These are phyloP conservation scores for Marmota flaviventris DNA, from an alignment of 2,113 vertebrate species.

Conservation along the genomic window DNA sequence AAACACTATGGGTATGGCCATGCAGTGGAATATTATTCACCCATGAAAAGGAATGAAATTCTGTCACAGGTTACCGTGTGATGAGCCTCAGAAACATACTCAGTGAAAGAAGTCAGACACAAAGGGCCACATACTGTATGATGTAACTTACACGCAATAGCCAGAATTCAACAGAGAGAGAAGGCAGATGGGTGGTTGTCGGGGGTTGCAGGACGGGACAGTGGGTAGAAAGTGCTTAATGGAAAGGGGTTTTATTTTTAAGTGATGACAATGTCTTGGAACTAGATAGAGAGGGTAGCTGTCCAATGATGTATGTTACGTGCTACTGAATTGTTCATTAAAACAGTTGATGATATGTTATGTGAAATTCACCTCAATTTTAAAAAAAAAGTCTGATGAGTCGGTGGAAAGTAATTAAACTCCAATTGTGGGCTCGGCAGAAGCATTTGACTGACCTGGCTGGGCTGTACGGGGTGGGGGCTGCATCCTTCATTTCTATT, in stretches of 20 bases:
- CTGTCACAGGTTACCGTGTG: fast-evolving
- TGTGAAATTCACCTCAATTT: background rate
- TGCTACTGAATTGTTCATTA: background rate
- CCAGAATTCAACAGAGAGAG: background rate
- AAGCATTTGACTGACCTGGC: background rate
- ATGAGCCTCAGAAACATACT: background rate
- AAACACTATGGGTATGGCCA: background rate
- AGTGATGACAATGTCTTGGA: background rate
- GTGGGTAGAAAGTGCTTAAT: background rate
- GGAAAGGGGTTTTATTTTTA: background rate
- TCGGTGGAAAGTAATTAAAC: background rate
- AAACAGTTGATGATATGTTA: background rate
- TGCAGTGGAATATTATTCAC: background rate
- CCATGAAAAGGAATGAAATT: background rate
- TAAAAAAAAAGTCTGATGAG: background rate
- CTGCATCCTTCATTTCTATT: background rate
- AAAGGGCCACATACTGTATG: background rate
- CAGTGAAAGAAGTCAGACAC: background rate
- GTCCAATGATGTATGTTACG: background rate
- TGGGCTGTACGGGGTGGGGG: fast-evolving
- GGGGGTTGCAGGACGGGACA: background rate
- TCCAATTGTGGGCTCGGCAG: background rate
- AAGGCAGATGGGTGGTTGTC: background rate
- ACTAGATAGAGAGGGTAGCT: background rate
- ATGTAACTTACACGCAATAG: background rate